phyloP scores from a whole-genome alignment of 2,797 vertebrate genomes.

The Eleutherodactylus coqui region DNA sequence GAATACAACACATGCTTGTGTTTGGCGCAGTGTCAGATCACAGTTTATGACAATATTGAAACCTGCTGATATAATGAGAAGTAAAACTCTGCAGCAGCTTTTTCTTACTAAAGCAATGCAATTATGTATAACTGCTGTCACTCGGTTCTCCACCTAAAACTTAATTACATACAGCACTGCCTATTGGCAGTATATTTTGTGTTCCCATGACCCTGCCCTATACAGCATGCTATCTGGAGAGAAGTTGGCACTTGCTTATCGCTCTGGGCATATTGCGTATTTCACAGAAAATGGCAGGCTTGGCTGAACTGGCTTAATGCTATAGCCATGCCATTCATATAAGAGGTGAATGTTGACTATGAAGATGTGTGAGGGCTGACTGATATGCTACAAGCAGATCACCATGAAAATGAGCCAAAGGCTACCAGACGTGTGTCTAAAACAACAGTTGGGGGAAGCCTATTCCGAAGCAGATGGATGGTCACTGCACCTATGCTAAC shows the following conservation, averaged over 20 bases:
- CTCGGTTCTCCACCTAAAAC: not conserved
- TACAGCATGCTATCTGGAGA: not conserved
- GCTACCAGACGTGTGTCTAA: too few species aligned
- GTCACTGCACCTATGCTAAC: too few species aligned
- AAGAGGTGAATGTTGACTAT: too few species aligned
- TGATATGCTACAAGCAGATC: too few species aligned
- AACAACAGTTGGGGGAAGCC: too few species aligned
- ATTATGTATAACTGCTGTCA: not conserved
- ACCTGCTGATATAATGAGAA: not conserved
- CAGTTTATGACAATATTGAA: too few species aligned
- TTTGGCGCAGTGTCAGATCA: too few species aligned
- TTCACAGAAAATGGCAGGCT: not conserved
- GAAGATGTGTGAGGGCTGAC: too few species aligned
- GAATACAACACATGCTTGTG: too few species aligned
- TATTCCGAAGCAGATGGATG: too few species aligned
- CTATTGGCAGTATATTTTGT: not conserved
- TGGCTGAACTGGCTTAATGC: not conserved
- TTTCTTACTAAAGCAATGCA: not conserved
- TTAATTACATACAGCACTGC: not conserved
- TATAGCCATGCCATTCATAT: too few species aligned
- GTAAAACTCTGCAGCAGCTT: not conserved
- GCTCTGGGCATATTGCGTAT: not conserved
- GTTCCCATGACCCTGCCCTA: not conserved
- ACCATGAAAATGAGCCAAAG: too few species aligned
- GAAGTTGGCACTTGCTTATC: not conserved